phyloP scores from a whole-genome alignment of 2,113 vertebrate genomes.

The Siniperca chuatsi region DNA sequence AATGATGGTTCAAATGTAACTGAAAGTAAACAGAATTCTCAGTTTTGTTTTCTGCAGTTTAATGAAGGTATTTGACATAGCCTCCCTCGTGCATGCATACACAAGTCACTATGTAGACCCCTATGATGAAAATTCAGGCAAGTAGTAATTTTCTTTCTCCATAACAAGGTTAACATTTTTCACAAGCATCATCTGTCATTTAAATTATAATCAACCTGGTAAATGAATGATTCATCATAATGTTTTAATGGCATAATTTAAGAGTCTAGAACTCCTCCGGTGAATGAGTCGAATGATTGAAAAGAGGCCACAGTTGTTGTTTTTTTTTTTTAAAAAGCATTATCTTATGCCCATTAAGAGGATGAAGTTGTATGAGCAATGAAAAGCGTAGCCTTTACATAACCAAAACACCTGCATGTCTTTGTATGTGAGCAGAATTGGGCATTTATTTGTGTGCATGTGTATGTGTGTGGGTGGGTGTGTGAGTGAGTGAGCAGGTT shows the following conservation, averaged over 20 bases:
- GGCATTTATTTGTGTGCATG: background rate
- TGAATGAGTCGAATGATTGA: slow-evolving; percentile 49
- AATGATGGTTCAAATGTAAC: background rate
- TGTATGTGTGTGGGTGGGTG: background rate
- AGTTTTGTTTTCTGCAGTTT: background rate
- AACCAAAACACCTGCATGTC: slow-evolving; percentile 33
- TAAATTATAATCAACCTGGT: slow-evolving; percentile 56
- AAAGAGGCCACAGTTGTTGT: background rate
- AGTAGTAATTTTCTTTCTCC: slow-evolving; percentile 42
- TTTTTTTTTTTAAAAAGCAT: background rate
- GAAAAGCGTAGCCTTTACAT: background rate
- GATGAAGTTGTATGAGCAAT: slow-evolving; percentile 2
- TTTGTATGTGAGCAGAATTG: slow-evolving; percentile 23
- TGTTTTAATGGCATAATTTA: slow-evolving; percentile 61
- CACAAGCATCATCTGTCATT: slow-evolving; percentile 53
- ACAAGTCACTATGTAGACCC: background rate
- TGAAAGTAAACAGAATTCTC: background rate
- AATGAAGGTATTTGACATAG: background rate
- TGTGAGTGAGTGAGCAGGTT: slow-evolving; percentile 21
- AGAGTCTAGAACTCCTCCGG: slow-evolving; percentile 41
- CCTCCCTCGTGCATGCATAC: background rate
- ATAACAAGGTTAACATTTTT: slow-evolving; percentile 49
- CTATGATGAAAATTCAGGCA: background rate
- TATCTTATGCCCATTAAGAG: background rate
- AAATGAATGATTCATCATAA: slow-evolving; percentile 60